These are phyloP conservation scores for Phorcus lineatus DNA, from an alignment of 2,888 invertebrate genomes.

Conservation along the genomic window DNA sequence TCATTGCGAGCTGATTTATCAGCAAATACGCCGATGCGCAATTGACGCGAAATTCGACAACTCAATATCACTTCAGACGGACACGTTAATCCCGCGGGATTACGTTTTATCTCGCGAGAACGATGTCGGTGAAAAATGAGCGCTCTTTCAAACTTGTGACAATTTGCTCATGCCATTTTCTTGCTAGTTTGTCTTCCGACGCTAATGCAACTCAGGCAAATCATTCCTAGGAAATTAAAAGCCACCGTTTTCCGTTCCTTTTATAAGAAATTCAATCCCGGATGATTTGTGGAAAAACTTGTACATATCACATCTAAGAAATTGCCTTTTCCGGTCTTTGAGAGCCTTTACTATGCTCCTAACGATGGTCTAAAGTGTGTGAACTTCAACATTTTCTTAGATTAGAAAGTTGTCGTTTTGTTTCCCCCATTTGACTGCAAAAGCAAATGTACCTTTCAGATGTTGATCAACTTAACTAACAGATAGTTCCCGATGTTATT, in stretches of 20 bases:
- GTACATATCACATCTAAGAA: neutral
- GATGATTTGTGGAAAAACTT: neutral
- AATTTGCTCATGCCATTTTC: conserved; percentile 19
- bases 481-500: no score
- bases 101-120: conserved; percentile 23
- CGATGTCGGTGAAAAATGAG: conserved; percentile 24
- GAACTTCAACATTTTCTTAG: no score
- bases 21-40: conserved; percentile 23
- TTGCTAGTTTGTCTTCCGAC: conserved; percentile 17
- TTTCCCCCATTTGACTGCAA: no score
- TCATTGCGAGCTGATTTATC: conserved; percentile 24
- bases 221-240: conserved; percentile 12
- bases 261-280: conserved; percentile 11
- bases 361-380: no score
- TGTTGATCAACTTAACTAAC: no score
- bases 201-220: conserved; percentile 8
- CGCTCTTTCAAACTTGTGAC: conserved; percentile 18
- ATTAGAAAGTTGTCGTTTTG: no score
- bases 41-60: conserved; percentile 26
- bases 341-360: no score
- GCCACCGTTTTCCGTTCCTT: conserved; percentile 1
- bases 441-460: no score
- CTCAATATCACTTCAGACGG: conserved; percentile 19
- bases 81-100: conserved; percentile 22
- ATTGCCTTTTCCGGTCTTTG: no score